Evolutionary conservation across 2,113 vertebrate species (phyloP).

Genomic region (Petaurus breviceps): DNA sequence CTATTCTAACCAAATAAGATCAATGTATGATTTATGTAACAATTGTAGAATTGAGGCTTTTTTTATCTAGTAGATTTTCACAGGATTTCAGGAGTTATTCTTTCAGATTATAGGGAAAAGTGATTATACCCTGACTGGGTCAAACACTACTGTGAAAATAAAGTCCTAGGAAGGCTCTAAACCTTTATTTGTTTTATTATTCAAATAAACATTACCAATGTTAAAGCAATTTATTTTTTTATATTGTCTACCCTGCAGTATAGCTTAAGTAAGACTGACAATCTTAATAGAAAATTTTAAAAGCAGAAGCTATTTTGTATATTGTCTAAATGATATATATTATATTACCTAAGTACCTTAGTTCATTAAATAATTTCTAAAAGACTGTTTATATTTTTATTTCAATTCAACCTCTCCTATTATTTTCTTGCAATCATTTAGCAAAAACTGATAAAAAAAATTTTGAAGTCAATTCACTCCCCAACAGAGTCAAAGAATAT

Average conservation of each 20-base stretch:
- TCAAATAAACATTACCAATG: neutral
- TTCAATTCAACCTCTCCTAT: neutral
- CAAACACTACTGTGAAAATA: slow-evolving; percentile 45
- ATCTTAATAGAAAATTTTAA: slow-evolving; percentile 46
- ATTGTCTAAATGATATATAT: neutral
- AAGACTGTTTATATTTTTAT: neutral
- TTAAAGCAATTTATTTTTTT: neutral
- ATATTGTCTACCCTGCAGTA: neutral
- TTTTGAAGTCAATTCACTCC: neutral
- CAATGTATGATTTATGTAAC: slow-evolving; percentile 40
- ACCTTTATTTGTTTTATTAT: neutral
- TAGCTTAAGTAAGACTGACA: slow-evolving; percentile 18
- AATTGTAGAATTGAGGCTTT: slow-evolving; percentile 22
- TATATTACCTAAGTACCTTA: neutral
- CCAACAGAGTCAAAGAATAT: neutral
- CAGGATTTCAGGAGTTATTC: slow-evolving; percentile 22
- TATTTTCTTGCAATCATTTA: neutral
- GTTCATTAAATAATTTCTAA: neutral
- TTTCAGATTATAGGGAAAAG: neutral
- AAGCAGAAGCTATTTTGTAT: slow-evolving; percentile 52
- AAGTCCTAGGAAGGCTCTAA: neutral
- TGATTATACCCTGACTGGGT: slow-evolving; percentile 3
- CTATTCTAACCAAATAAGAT: slow-evolving; percentile 28
- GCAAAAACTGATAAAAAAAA: neutral
- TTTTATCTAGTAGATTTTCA: neutral